Evolutionary conservation across 2,888 invertebrate species (phyloP).

Genomic region (Leptarthrus brevirostris): DNA sequence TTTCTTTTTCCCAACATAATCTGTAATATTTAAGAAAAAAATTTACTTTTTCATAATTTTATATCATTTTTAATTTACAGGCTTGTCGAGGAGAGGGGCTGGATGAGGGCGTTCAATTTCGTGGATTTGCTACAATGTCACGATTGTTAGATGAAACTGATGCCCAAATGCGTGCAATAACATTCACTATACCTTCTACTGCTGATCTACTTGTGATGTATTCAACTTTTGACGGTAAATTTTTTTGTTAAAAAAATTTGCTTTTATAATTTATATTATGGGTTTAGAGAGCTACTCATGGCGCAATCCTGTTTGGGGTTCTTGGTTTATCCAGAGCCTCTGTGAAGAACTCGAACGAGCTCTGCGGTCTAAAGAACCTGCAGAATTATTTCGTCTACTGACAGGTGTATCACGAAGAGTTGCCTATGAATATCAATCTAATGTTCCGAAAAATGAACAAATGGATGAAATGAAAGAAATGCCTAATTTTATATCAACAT

Average conservation of each 20-base stretch:
- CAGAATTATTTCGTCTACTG: conserved; percentile 74
- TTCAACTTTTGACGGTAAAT: conserved; percentile 76
- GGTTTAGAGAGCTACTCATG: conserved; percentile 75
- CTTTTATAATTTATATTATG: background rate
- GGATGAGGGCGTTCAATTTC: conserved; percentile 24
- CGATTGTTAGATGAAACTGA: conserved; percentile 57
- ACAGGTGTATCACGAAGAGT: conserved; percentile 74
- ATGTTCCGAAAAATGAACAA: conserved; percentile 59
- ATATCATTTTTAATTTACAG: conserved; percentile 31
- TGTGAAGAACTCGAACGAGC: conserved; percentile 69
- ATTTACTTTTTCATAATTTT: too few species aligned
- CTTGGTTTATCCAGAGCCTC: conserved; percentile 80
- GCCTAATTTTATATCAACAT: conserved; percentile 60
- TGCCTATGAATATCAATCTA: conserved; percentile 74
- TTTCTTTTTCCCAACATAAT: too few species aligned
- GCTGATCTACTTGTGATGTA: conserved; percentile 79
- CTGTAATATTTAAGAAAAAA: too few species aligned
- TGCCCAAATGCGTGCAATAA: conserved; percentile 57
- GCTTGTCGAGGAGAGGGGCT: conserved; percentile 28
- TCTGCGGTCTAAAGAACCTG: conserved; percentile 62
- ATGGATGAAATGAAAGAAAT: conserved; percentile 75
- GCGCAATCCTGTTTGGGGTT: conserved; percentile 74
- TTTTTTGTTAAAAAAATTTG: conserved; percentile 52
- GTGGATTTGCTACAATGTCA: conserved; percentile 60
- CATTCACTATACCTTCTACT: conserved; percentile 74